Percentiles rank a stretch among this genome's conserved stretches.
phyloP scores from a whole-genome alignment of 2,888 invertebrate species.

The Epinotia demarniana region DNA sequence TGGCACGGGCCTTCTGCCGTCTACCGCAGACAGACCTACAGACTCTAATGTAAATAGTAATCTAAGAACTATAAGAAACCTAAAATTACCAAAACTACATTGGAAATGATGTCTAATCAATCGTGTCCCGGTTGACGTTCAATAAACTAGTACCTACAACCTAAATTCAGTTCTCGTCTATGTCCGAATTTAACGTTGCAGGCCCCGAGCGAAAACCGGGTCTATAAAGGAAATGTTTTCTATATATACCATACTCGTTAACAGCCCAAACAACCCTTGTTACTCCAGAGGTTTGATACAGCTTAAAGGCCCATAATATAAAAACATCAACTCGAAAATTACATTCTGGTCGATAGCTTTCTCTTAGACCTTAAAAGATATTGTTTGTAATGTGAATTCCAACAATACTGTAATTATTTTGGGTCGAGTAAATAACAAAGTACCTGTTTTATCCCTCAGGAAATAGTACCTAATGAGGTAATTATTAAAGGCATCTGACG shows the following conservation, averaged over 20 bases:
- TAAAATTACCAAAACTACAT: neutral
- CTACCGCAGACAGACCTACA: no score
- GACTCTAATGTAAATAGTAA: no score
- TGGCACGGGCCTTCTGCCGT: no score
- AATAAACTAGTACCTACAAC: slow-evolving; percentile 11
- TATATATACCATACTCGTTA: slow-evolving; percentile 25
- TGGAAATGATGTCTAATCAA: neutral
- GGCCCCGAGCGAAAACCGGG: slow-evolving; percentile 12
- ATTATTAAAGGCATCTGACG: slow-evolving; percentile 34
- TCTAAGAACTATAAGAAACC: neutral
- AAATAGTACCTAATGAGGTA: slow-evolving; percentile 34
- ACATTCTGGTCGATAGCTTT: neutral
- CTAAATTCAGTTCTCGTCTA: slow-evolving; percentile 25
- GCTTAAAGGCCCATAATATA: slow-evolving; percentile 19
- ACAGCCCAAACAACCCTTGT: slow-evolving; percentile 35
- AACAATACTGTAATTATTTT: slow-evolving; percentile 29
- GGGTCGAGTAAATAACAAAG: slow-evolving; percentile 24
- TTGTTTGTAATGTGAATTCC: slow-evolving; percentile 28
- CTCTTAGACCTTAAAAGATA: slow-evolving; percentile 9
- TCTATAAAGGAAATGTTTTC: slow-evolving; percentile 34
- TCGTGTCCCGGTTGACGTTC: neutral
- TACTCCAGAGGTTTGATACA: slow-evolving; percentile 29
- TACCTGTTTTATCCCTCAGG: slow-evolving; percentile 34
- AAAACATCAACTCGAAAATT: slow-evolving; percentile 34
- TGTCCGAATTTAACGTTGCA: neutral